Percentiles rank a stretch among this genome's conserved stretches.
phyloP scores from a whole-genome alignment of 2,113 vertebrate genomes.

The Plotosus lineatus region DNA sequence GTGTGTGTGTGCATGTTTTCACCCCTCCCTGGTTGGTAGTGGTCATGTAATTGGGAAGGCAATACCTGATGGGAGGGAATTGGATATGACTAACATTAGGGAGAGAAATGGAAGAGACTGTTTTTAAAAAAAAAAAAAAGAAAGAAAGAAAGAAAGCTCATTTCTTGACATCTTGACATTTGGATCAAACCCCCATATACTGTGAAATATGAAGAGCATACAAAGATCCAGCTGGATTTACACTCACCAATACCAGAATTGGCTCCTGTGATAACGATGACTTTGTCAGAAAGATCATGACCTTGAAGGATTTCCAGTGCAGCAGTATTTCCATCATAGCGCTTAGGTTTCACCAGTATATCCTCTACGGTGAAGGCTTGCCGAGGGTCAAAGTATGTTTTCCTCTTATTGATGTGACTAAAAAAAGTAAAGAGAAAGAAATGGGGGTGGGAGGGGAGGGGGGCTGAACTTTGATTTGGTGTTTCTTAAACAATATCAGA shows the following conservation, averaged over 20 bases:
- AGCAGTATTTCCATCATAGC: slow-evolving; percentile 87
- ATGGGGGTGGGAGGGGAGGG: background rate
- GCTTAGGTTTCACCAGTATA: slow-evolving; percentile 82
- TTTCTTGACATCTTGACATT: too few species aligned
- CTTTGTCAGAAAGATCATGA: slow-evolving; percentile 84
- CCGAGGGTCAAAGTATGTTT: slow-evolving; percentile 93
- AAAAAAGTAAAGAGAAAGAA: slow-evolving; percentile 39
- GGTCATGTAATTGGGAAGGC: too few species aligned
- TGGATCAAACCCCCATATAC: too few species aligned
- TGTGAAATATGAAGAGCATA: background rate
- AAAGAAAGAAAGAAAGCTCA: too few species aligned
- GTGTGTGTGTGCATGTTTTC: too few species aligned
- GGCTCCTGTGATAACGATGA: slow-evolving; percentile 85
- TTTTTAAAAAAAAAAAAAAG: too few species aligned
- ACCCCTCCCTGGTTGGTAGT: too few species aligned
- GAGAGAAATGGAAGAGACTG: too few species aligned
- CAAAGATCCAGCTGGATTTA: background rate
- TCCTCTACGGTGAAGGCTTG: slow-evolving; percentile 96
- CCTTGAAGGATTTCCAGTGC: slow-evolving; percentile 94
- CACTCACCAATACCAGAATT: slow-evolving; percentile 92
- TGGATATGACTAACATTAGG: too few species aligned
- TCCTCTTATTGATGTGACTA: slow-evolving; percentile 97
- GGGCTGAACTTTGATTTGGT: background rate
- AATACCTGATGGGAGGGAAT: too few species aligned
- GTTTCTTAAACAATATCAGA: background rate